phyloP scores from a whole-genome alignment of 2,113 vertebrate genomes.

The Noctilio leporinus region DNA sequence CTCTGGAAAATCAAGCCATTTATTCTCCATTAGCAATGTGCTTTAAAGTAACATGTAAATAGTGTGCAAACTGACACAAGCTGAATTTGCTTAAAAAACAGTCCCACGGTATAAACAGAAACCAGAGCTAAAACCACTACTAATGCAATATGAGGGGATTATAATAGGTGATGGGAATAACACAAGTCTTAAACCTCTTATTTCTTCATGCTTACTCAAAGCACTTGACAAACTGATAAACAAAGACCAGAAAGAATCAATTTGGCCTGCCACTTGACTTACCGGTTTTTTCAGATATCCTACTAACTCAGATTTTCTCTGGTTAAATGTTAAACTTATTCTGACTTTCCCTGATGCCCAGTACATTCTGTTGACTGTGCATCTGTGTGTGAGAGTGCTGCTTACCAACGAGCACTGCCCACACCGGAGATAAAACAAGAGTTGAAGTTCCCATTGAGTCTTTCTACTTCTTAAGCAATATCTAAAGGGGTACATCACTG shows the following conservation, averaged over 20 bases:
- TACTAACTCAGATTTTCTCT: conserved; percentile 11
- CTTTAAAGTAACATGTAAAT: conserved; percentile 44
- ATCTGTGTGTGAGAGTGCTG: neutral
- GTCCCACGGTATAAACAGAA: conserved; percentile 46
- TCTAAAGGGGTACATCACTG: neutral
- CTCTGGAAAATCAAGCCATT: conserved; percentile 42
- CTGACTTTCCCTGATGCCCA: neutral
- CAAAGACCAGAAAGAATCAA: conserved; percentile 35
- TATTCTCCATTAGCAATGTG: conserved; percentile 8
- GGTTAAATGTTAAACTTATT: neutral
- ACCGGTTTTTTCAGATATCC: neutral
- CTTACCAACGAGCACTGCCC: neutral
- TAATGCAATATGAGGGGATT: neutral
- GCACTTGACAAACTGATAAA: conserved; percentile 21
- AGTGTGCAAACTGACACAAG: conserved; percentile 38
- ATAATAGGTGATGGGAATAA: neutral
- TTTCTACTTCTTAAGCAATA: neutral
- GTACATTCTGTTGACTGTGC: neutral
- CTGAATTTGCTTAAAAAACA: conserved; percentile 39
- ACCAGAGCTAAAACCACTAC: conserved; percentile 31
- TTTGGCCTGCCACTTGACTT: conserved; percentile 6
- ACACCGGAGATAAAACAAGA: conserved; percentile 7
- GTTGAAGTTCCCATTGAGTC: neutral
- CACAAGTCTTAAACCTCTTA: conserved; percentile 8
- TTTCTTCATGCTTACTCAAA: neutral